These are phyloP conservation scores for Peucedramus taeniatus DNA, from an alignment of 2,113 vertebrate species.

Conservation along the genomic window DNA sequence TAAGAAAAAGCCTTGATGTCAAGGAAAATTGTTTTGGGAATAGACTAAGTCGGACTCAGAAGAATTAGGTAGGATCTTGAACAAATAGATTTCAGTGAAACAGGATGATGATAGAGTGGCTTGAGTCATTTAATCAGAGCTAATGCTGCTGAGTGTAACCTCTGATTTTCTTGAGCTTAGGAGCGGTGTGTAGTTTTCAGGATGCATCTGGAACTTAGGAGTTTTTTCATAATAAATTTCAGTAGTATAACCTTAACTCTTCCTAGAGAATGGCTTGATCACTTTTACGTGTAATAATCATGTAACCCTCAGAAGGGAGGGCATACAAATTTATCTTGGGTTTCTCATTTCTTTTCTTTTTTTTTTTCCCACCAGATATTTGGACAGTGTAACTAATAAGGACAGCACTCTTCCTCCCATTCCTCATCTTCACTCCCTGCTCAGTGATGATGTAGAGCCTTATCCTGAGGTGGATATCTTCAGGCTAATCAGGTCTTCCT, in stretches of 20 bases:
- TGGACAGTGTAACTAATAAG: slow-evolving; percentile 97
- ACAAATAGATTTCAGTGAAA: background rate
- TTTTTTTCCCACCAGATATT: slow-evolving; percentile 74
- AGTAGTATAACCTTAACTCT: background rate
- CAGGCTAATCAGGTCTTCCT: slow-evolving; percentile 90
- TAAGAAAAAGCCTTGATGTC: background rate
- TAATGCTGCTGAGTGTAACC: background rate
- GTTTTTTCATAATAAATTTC: background rate
- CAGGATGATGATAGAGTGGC: background rate
- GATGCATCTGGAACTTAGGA: background rate
- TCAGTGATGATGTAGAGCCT: slow-evolving; percentile 90
- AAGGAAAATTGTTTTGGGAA: background rate
- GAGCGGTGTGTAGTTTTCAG: background rate
- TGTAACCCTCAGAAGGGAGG: background rate
- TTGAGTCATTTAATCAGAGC: background rate
- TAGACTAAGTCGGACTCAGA: background rate
- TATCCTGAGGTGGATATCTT: slow-evolving; percentile 98
- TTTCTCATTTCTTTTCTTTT: background rate
- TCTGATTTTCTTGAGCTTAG: background rate
- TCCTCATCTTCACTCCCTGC: slow-evolving; percentile 93
- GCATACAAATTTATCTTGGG: background rate
- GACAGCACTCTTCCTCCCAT: slow-evolving; percentile 97
- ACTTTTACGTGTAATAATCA: background rate
- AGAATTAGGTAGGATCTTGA: background rate
- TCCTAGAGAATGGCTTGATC: background rate